Percentiles rank a stretch among this genome's conserved stretches.
Conservation (phyloP, 2,113 vertebrate genomes). For the Copsychus sechellarum region DNA sequence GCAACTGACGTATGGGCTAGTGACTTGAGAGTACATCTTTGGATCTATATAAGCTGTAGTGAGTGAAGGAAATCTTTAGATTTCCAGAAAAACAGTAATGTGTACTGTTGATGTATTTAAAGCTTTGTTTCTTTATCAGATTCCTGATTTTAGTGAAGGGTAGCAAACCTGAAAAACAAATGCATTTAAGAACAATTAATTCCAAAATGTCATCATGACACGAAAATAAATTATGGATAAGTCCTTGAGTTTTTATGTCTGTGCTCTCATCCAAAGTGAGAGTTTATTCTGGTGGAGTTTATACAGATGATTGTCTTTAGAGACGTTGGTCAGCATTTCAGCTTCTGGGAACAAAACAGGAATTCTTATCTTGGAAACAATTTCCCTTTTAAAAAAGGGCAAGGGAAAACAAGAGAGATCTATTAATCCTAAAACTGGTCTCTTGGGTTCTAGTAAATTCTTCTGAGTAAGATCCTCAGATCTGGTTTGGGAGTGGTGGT, state of each 20-base stretch:
- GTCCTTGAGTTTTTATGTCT: background rate
- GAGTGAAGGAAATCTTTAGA: background rate
- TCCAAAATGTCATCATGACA: background rate
- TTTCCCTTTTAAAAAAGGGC: background rate
- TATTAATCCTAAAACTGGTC: background rate
- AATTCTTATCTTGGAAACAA: background rate
- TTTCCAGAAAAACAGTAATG: background rate
- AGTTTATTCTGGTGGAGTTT: background rate
- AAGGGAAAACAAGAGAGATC: background rate
- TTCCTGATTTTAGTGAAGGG: background rate
- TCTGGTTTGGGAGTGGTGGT: background rate
- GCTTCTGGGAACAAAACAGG: background rate
- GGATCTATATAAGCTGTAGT: background rate
- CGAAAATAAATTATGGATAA: background rate
- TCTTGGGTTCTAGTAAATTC: background rate
- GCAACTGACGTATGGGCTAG: background rate
- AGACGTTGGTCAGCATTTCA: background rate
- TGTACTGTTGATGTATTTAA: background rate
- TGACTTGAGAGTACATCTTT: background rate
- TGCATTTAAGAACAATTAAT: background rate
- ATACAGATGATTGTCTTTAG: background rate
- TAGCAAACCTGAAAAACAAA: background rate
- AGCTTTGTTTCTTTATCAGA: background rate
- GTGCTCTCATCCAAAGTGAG: background rate
- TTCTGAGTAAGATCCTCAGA: background rate